These are phyloP conservation scores for Pseudolaguvia tuberculata DNA, from an alignment of 2,113 vertebrate species.

Conservation along the genomic window DNA sequence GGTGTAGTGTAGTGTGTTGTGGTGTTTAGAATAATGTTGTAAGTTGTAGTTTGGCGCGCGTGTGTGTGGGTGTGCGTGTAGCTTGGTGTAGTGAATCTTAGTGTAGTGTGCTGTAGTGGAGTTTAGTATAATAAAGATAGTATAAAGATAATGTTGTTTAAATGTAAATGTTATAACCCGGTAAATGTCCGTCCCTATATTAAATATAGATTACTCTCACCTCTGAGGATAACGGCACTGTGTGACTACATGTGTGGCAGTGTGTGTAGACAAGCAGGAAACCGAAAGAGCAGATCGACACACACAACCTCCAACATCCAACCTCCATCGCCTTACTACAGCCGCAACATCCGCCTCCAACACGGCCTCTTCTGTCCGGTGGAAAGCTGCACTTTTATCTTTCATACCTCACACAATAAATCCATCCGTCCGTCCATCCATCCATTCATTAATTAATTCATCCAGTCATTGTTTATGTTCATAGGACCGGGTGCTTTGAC, in stretches of 20 bases:
- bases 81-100: too few species aligned
- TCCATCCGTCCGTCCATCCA: background rate
- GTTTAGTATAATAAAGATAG: too few species aligned
- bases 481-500: background rate
- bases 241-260: conserved; percentile 64
- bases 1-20: too few species aligned
- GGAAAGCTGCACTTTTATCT: conserved; percentile 19
- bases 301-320: conserved; percentile 52
- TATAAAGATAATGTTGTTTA: too few species aligned
- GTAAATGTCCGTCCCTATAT: background rate
- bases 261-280: conserved; percentile 49
- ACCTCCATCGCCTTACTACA: conserved; percentile 61
- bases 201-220: conserved; percentile 42
- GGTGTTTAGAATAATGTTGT: too few species aligned
- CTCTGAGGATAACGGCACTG: conserved; percentile 57
- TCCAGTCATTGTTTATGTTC: background rate
- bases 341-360: conserved; percentile 14
- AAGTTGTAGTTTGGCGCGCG: too few species aligned
- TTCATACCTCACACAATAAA: conserved; percentile 37
- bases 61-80: too few species aligned
- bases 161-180: too few species aligned
- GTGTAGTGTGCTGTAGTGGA: too few species aligned
- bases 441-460: background rate
- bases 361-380: conserved; percentile 19
- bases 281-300: conserved; percentile 47